These are phyloP conservation scores for Anthopleura xanthogrammica DNA, from an alignment of 92 coral and sea anemone species.

Conservation along the genomic window DNA sequence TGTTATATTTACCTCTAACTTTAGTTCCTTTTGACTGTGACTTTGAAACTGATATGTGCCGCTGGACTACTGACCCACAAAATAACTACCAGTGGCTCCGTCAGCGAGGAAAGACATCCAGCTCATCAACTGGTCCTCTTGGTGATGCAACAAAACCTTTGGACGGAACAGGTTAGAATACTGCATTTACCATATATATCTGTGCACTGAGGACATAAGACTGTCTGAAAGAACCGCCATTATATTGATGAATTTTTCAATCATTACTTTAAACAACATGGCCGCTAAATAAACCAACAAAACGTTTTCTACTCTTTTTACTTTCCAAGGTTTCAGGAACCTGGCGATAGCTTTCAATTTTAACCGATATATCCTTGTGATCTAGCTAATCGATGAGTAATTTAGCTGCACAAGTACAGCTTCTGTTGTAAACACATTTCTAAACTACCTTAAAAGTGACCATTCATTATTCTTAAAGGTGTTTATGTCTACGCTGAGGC, in stretches of 20 bases:
- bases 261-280: background rate
- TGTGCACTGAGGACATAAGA: too few relatives aligned
- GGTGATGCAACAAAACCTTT: constrained; percentile 23
- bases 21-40: background rate
- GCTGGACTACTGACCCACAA: background rate
- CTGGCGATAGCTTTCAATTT: too few relatives aligned
- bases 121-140: constrained; percentile 41
- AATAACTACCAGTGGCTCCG: constrained; percentile 22
- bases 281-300: background rate
- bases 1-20: too few relatives aligned
- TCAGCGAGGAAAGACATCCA: constrained; percentile 28
- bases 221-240: background rate
- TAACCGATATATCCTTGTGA: too few relatives aligned
- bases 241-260: too few relatives aligned
- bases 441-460: too few relatives aligned
- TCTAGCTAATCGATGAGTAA: too few relatives aligned
- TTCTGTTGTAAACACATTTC: too few relatives aligned
- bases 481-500: constrained; percentile 50
- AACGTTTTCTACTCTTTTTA: too few relatives aligned
- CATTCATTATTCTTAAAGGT: background rate
- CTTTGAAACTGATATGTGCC: background rate
- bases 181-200: background rate
- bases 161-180: background rate
- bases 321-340: too few relatives aligned
- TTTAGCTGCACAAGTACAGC: too few relatives aligned